phyloP scores from a whole-genome alignment of 2,888 invertebrate species.

The Cataglyphis livida region DNA sequence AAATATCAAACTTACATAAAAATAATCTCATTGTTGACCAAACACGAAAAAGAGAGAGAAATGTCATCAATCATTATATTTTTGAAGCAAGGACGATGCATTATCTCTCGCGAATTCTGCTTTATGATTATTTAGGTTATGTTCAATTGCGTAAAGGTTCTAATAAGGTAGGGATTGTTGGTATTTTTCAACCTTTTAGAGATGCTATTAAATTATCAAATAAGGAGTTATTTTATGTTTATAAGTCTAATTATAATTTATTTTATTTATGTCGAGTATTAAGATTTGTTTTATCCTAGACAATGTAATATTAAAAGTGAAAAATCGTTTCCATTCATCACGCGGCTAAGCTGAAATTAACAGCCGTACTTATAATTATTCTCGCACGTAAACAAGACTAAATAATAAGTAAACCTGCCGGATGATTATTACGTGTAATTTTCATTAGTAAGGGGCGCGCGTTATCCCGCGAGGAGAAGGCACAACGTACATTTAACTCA shows the following conservation, averaged over 20 bases:
- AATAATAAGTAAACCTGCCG: conserved; percentile 3
- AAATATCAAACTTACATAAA: too few species aligned
- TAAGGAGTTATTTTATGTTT: too few species aligned
- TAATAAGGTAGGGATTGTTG: conserved; percentile 89
- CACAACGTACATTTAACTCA: conserved; percentile 30
- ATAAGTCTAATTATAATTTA: too few species aligned
- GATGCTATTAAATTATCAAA: conserved; percentile 86
- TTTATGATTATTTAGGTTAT: conserved; percentile 87
- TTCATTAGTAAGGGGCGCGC: conserved; percentile 22
- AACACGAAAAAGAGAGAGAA: neutral
- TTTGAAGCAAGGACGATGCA: neutral
- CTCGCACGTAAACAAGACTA: conserved; percentile 20
- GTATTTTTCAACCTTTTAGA: conserved; percentile 90
- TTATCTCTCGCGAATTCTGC: neutral
- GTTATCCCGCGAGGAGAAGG: neutral
- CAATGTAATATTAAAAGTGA: conserved; percentile 10
- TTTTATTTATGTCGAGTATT: too few species aligned
- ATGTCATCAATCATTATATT: neutral
- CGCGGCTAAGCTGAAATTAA: conserved; percentile 16
- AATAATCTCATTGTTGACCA: neutral
- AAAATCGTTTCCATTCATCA: conserved; percentile 13
- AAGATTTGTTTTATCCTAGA: neutral
- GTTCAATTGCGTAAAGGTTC: conserved; percentile 92
- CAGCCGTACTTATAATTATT: conserved; percentile 33
- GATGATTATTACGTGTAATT: conserved; percentile 34